Conservation (phyloP, 2,113 vertebrate species). For the Benitochromis conjunctus region DNA sequence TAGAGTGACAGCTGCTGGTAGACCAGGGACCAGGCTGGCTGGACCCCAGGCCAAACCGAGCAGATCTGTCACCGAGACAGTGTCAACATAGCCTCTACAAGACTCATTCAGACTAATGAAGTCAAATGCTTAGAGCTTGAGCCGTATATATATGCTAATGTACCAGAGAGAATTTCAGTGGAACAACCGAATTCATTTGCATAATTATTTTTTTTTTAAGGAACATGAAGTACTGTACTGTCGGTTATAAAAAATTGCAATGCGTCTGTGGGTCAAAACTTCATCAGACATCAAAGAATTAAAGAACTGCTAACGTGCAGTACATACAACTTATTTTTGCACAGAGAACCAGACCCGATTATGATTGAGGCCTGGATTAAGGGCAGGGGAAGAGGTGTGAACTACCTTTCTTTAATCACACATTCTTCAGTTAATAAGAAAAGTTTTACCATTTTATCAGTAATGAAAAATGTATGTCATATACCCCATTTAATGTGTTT, state of each 20-base stretch:
- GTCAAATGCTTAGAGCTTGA: constrained; percentile 38
- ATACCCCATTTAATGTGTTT: background rate
- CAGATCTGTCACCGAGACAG: constrained; percentile 41
- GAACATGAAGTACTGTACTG: background rate
- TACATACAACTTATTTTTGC: background rate
- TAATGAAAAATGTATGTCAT: background rate
- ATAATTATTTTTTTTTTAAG: constrained; percentile 29
- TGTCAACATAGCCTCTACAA: constrained; percentile 34
- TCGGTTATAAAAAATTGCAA: constrained; percentile 3
- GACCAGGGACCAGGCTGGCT: constrained; percentile 30
- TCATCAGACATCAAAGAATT: background rate
- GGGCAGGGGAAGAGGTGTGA: background rate
- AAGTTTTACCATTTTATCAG: background rate
- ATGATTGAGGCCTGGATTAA: background rate
- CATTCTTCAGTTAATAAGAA: background rate
- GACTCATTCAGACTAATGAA: constrained; percentile 35
- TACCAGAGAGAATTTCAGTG: background rate
- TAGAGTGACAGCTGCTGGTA: constrained; percentile 66
- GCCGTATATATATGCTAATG: constrained; percentile 51
- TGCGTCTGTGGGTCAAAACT: background rate
- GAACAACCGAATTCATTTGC: constrained; percentile 48
- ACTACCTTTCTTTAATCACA: background rate
- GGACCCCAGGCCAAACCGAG: constrained; percentile 29
- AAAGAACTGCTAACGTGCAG: background rate
- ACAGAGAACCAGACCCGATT: background rate